Evolutionary conservation across 37 sponge, comb jelly and placozoan species (phyloP).

Genomic region (Oscarella lobularis): DNA sequence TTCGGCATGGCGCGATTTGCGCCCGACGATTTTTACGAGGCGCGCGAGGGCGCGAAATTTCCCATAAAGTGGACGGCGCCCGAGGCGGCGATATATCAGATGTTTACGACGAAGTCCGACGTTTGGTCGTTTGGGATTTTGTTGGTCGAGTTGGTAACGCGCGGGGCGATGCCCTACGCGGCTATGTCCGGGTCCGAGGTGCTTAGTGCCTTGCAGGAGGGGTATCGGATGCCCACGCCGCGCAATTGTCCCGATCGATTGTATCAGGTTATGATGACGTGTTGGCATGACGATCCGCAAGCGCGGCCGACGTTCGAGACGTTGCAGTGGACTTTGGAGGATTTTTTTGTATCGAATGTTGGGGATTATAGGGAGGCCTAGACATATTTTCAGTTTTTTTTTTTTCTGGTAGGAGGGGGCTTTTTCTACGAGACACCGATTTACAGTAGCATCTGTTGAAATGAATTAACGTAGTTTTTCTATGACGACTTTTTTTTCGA

Average conservation of each 20-base stretch:
- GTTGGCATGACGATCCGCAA: conserved; percentile 23
- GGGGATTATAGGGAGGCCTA: conserved; percentile 18
- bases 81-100: conserved; percentile 71
- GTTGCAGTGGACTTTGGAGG: conserved; percentile 38
- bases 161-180: conserved; percentile 86
- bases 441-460: too few relatives aligned
- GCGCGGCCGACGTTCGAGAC: conserved; percentile 53
- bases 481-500: too few relatives aligned
- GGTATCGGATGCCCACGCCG: conserved; percentile 38
- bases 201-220: conserved; percentile 16
- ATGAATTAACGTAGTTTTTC: too few relatives aligned
- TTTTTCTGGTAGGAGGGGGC: too few relatives aligned
- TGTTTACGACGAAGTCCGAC: conserved; percentile 90
- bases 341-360: conserved; percentile 26
- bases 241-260: conserved; percentile 17
- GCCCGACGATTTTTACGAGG: conserved; percentile 66
- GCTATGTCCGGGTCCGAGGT: conserved; percentile 20
- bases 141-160: conserved; percentile 79
- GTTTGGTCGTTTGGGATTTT: conserved; percentile 96
- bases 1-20: conserved; percentile 88
- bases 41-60: conserved; percentile 75
- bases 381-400: too few relatives aligned
- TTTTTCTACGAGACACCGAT: too few relatives aligned
- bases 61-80: conserved; percentile 99
- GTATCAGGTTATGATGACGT: conserved; percentile 37